Evolutionary conservation across 1,140 invertebrate species (phyloP).

Genomic region (Coenobita brevimanus): DNA sequence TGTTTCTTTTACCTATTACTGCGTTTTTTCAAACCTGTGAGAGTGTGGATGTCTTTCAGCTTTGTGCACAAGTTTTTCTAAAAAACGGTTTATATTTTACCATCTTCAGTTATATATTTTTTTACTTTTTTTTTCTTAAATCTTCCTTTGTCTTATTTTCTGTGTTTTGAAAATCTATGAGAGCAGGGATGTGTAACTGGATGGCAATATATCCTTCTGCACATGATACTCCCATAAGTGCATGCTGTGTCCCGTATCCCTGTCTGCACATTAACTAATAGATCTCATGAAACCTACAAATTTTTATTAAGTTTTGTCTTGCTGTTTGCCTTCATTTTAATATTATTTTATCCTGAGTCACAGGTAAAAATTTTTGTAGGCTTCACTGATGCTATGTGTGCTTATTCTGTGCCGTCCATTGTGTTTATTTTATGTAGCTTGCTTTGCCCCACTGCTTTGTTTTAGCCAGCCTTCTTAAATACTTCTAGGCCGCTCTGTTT

Average conservation of each 20-base stretch:
- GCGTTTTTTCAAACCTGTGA: no score
- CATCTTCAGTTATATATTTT: background rate
- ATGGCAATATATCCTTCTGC: background rate
- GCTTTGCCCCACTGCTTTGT: background rate
- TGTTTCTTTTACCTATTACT: no score
- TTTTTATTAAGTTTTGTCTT: background rate
- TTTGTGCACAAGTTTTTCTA: background rate
- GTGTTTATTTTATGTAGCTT: slow-evolving; percentile 32
- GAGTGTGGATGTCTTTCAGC: no score
- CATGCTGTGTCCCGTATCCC: slow-evolving; percentile 38
- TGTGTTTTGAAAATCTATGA: background rate
- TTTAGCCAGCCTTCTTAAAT: background rate
- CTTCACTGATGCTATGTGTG: slow-evolving; percentile 30
- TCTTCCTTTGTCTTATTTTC: background rate
- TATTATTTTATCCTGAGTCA: background rate
- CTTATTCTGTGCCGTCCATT: slow-evolving; percentile 39
- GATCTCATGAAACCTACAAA: slow-evolving; percentile 27
- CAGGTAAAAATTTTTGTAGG: slow-evolving; percentile 22
- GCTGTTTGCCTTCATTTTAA: background rate
- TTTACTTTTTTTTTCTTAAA: background rate
- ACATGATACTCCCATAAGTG: background rate
- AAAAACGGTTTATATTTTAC: background rate
- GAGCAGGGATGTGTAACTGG: background rate
- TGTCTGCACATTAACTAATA: slow-evolving; percentile 22
- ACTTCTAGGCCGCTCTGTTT: background rate